Conservation (phyloP, 1,140 invertebrate genomes). For the Stegodyphus dumicola region DNA sequence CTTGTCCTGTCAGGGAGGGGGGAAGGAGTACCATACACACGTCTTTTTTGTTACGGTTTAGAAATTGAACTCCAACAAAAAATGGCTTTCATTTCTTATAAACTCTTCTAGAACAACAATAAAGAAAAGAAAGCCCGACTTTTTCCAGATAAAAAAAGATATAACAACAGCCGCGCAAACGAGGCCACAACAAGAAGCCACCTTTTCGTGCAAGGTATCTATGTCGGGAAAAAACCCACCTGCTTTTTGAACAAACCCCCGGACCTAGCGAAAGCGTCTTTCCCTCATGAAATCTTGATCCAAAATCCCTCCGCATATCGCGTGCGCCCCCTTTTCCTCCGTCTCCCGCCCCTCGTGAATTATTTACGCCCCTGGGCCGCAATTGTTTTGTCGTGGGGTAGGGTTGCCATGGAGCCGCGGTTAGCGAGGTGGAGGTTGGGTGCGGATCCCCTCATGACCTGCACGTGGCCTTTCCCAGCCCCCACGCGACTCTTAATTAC, state of each 20-base stretch:
- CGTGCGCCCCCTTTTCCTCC: conserved; percentile 4
- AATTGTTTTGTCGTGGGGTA: conserved; percentile 57
- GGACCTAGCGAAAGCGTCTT: conserved; percentile 16
- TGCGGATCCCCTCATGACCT: conserved; percentile 14
- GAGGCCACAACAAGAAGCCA: conserved; percentile 39
- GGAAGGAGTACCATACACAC: too few relatives aligned
- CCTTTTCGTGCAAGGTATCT: conserved; percentile 38
- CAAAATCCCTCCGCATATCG: conserved; percentile 44
- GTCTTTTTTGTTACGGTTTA: too few relatives aligned
- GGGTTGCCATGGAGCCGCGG: conserved; percentile 44
- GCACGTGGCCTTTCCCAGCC: conserved; percentile 37
- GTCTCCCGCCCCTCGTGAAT: conserved; percentile 31
- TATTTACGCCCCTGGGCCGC: conserved; percentile 56
- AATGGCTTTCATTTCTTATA: too few relatives aligned
- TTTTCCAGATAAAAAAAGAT: background rate
- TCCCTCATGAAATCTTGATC: conserved; percentile 60
- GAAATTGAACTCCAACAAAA: too few relatives aligned
- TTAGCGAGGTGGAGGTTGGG: background rate
- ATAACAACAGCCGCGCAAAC: background rate
- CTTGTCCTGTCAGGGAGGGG: too few relatives aligned
- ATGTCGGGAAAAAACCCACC: conserved; percentile 50
- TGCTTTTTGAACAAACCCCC: conserved; percentile 17
- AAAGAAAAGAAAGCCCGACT: too few relatives aligned
- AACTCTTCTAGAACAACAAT: too few relatives aligned
- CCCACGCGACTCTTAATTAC: conserved; percentile 57